Conservation (phyloP, 2,113 vertebrate genomes). For the Cyrtonyx montezumae region DNA sequence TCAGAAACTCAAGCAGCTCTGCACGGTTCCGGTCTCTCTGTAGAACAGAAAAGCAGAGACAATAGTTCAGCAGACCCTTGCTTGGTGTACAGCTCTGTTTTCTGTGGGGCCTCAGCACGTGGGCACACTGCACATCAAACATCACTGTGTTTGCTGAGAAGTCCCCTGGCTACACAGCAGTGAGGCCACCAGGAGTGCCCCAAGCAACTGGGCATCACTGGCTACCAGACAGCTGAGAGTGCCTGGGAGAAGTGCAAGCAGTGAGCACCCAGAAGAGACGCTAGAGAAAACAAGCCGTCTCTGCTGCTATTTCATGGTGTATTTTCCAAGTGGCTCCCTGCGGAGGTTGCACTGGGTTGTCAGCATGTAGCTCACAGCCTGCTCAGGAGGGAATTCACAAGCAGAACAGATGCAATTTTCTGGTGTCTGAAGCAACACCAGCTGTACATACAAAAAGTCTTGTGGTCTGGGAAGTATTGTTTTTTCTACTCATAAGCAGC, state of each 20-base stretch:
- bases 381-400: not conserved
- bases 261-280: not conserved
- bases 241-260: not conserved
- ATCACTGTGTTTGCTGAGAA: not conserved
- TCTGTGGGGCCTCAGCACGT: not conserved
- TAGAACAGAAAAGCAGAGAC: slow-evolving; percentile 12
- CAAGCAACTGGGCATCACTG: not conserved
- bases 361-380: not conserved
- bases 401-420: not conserved
- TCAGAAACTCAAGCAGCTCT: slow-evolving; percentile 89
- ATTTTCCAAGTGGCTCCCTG: not conserved
- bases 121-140: not conserved
- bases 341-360: not conserved
- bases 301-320: not conserved
- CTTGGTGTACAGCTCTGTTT: not conserved
- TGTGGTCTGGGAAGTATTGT: not conserved
- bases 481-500: not conserved
- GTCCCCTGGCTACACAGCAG: too few relatives aligned
- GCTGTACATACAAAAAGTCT: not conserved
- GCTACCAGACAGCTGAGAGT: not conserved
- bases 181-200: too few relatives aligned
- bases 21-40: slow-evolving; percentile 90
- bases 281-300: not conserved
- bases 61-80: not conserved
- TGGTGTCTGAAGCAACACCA: not conserved